phyloP scores from a whole-genome alignment of 2,888 invertebrate genomes.

The Ryuthela nishihirai region DNA sequence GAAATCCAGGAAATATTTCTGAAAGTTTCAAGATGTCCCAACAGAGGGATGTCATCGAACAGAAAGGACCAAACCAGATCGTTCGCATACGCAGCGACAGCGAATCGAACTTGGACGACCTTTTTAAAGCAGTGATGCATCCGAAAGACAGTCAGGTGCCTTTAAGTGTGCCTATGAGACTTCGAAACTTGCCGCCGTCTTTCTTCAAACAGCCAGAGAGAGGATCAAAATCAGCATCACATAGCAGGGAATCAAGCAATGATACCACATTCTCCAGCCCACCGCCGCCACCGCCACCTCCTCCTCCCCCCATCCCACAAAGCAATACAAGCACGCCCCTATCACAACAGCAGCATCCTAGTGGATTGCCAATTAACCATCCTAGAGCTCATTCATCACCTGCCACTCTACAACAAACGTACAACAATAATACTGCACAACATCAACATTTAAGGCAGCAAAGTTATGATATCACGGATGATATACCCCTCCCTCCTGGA shows the following conservation, averaged over 20 bases:
- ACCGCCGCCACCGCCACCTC: conserved; percentile 44
- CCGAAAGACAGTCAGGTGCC: conserved; percentile 76
- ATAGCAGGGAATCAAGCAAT: conserved; percentile 89
- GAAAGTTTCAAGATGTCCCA: conserved; percentile 36
- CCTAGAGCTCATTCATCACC: conserved; percentile 94
- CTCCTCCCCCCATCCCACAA: conserved; percentile 39
- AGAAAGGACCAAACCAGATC: conserved; percentile 52
- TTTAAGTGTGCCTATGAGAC: conserved; percentile 87
- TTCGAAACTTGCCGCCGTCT: conserved; percentile 93
- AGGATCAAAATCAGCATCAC: conserved; percentile 83
- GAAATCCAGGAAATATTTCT: too few species aligned
- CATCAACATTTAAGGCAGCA: conserved; percentile 54
- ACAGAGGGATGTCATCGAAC: conserved; percentile 40
- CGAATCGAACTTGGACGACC: conserved; percentile 89
- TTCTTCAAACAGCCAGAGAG: conserved; percentile 96
- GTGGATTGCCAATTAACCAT: conserved; percentile 65
- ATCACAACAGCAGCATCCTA: conserved; percentile 24
- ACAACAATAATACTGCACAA: conserved; percentile 55
- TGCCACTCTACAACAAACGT: conserved; percentile 87
- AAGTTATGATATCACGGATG: conserved; percentile 49
- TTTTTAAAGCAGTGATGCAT: conserved; percentile 85
- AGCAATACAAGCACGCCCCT: background rate
- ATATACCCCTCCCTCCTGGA: conserved; percentile 51
- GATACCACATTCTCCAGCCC: conserved; percentile 55
- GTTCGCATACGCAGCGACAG: conserved; percentile 93